Evolutionary conservation across 2,113 vertebrate species (phyloP), one percentile per base, ranked within the genome.

Genomic region (Alexandromys fortis): DNA sequence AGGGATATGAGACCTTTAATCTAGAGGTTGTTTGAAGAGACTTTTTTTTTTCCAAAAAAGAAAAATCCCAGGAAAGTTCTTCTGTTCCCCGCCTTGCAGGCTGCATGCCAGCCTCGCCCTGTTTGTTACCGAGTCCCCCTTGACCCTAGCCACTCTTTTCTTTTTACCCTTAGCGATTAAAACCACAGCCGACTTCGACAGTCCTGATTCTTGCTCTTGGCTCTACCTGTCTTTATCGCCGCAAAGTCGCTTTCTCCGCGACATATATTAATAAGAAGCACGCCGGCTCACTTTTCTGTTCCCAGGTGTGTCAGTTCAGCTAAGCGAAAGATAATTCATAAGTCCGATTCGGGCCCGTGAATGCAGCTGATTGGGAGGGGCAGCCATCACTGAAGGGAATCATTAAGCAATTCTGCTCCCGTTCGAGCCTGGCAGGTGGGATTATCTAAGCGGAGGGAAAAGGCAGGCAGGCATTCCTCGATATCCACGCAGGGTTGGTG

Each of bases 61-160:
- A 98, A 98, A 99, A 98, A 97, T 98, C 98, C 96, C 98, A 97
- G 98, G 97, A 97, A 98, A 98, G 98, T 98, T 97, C 97, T 97
- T 98, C 92, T 98, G 98, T 95, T 97, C 42, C 58, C 26, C 98
- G 75, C 97, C 94, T 98, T 96, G 98, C 89, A 96, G 98, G 97
- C 98, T 82, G 96, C 97, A 92, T 94, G 97, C 98, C 97, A 93
- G 98, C 98, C 94, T 98, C 97, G 96, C 97, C 98, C 98, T 98
- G 96, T 98, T 98, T 98, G 98, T 98, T 98, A 98, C 68, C 38
- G 97, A 91, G 95, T 96, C 97, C 96, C 98, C 96, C 28, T 24
- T 97, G 98, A 97, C 98, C 98, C 96, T 97, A 95, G 96, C 97
- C 77, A 65, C 33, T 30, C 19, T 72, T 68, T 35, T 9, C 65